Evolutionary conservation across 1,140 invertebrate genomes (phyloP), one percentile per base, ranked within the genome.

Genomic region (Panagrolaimus sp.): DNA sequence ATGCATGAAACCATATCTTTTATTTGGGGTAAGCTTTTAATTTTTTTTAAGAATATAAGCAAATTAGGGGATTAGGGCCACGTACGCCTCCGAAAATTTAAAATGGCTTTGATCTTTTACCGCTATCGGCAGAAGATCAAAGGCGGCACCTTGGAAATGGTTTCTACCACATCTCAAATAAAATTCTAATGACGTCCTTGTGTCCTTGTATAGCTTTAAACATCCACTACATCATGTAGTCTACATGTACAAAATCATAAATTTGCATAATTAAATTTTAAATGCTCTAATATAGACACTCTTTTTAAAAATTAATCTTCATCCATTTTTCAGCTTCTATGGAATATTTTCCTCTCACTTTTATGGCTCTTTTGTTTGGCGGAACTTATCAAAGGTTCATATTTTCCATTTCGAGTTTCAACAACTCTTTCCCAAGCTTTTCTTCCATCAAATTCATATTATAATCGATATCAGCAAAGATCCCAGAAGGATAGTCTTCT

Each of bases 311-410:
- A 1, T 1, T 47, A 14, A 47, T 2, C 21, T 47, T 4, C 46
- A 47, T 24, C 48, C 1, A 7, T 24, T 63, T 70, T 75, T 63
- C 32, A 75, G 73, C 7, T 76, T 4, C 3, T 76, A 28, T 76
- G 73, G 74, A 76, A 77, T 32, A 14, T 65, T 12, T 46, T 67
- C 21, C 65, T 76, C 21, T 24, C 74, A 46, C 26, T 76, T 46
- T 48, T 76, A 10, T 70, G 63, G 66, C 32, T 76, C 8, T 64
- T 76, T 48, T 68, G 73, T 58, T 14, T 76, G 15, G 65, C 76
- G 32, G 43, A 66, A 43, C 58, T 52, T n/a, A 75, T 72, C 28
- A 55, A 66, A 10, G 43, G 28, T 14, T 52, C 55, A 14, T 24
- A 32, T 67, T 67, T 67, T 12, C 28, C 52, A 12, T 58, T 58